phyloP scores from a whole-genome alignment of 2,797 vertebrate species.

The Sebastes jordani region DNA sequence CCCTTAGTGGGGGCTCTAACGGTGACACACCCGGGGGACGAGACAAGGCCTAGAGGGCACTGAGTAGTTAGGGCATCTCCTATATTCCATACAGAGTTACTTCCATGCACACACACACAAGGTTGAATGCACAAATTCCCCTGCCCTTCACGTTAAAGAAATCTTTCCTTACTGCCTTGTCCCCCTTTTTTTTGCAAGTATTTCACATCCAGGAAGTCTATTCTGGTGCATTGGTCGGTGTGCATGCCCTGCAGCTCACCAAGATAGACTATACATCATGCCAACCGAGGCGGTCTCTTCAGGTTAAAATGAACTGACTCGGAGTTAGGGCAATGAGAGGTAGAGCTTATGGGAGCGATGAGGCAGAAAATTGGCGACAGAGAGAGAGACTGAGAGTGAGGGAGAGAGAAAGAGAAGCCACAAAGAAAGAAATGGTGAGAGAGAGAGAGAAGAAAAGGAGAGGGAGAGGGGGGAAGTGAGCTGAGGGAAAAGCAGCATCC shows the following conservation, averaged over 20 bases:
- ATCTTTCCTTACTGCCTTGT: constrained; percentile 36
- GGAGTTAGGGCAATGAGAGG: constrained; percentile 76
- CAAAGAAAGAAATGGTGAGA: neutral
- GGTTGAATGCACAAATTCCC: constrained; percentile 29
- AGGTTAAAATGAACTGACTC: constrained; percentile 74
- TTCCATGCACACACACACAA: constrained; percentile 23
- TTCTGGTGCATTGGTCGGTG: constrained; percentile 63
- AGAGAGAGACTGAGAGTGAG: constrained; percentile 19
- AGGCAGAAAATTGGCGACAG: constrained; percentile 77
- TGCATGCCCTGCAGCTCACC: constrained; percentile 66
- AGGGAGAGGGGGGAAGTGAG: constrained; percentile 24
- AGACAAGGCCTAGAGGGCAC: constrained; percentile 83
- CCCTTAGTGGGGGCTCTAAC: constrained; percentile 83
- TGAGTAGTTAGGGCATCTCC: constrained; percentile 70
- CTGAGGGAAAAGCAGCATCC: constrained; percentile 54
- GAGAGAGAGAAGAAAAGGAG: neutral
- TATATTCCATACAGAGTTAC: constrained; percentile 29
- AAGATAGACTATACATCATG: constrained; percentile 74
- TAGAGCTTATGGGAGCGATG: constrained; percentile 79
- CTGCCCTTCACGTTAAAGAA: constrained; percentile 46
- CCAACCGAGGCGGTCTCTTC: constrained; percentile 64
- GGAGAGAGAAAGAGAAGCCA: constrained; percentile 19
- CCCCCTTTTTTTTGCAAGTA: constrained; percentile 41
- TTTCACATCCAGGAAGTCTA: constrained; percentile 69
- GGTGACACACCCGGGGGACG: constrained; percentile 85